These are phyloP conservation scores for Cryptus armator DNA, from an alignment of 2,888 invertebrate species.

Conservation along the genomic window DNA sequence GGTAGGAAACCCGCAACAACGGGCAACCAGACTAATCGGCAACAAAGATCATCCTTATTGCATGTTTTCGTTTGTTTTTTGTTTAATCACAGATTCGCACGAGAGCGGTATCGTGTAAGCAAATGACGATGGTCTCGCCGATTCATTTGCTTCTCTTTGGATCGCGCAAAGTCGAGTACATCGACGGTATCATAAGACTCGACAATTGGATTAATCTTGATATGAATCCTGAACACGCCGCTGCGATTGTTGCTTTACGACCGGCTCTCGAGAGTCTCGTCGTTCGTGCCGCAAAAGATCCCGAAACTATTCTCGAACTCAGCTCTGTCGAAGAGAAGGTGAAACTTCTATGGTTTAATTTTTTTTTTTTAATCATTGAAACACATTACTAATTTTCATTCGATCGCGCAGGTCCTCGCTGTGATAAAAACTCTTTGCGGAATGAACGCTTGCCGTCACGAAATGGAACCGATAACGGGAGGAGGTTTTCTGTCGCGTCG, in stretches of 20 bases:
- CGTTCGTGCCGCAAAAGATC: constrained; percentile 92
- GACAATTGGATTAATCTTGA: constrained; percentile 98
- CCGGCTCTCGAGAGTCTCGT: constrained; percentile 96
- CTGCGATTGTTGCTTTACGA: constrained; percentile 93
- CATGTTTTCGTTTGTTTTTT: constrained; percentile 15
- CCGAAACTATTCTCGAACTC: constrained; percentile 91
- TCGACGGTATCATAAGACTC: constrained; percentile 91
- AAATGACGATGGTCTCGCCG: constrained; percentile 98
- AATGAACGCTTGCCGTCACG: constrained; percentile 91
- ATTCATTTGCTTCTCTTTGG: constrained; percentile 97
- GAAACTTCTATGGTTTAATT: constrained; percentile 22
- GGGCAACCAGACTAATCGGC: background rate
- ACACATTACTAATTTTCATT: background rate
- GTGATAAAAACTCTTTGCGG: constrained; percentile 92
- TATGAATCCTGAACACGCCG: constrained; percentile 92
- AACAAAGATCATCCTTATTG: no score
- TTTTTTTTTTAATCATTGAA: background rate
- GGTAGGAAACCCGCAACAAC: constrained; percentile 81
- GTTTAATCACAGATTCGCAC: constrained; percentile 90
- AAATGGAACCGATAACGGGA: constrained; percentile 87
- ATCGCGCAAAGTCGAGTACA: constrained; percentile 93
- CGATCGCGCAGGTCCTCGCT: constrained; percentile 87
- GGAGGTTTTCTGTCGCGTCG: constrained; percentile 86
- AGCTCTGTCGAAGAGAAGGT: constrained; percentile 89
- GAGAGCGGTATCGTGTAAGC: constrained; percentile 97